Percentiles rank a stretch among this genome's conserved stretches.
These are phyloP conservation scores for Porites australiensis DNA, from an alignment of 64 coral and sea anemone genomes.

Conservation along the genomic window DNA sequence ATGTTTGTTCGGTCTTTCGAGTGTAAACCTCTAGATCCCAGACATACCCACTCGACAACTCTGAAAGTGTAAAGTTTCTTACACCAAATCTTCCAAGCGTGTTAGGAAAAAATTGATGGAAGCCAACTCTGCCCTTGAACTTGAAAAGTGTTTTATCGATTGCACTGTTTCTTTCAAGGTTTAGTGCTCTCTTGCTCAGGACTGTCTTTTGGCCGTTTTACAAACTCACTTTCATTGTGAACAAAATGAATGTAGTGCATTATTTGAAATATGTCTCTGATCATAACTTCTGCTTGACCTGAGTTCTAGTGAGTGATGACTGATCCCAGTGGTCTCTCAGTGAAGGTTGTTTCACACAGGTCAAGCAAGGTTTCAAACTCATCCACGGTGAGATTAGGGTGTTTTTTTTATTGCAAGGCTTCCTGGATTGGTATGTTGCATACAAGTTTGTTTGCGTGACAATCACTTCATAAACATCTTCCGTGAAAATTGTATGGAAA, in stretches of 20 bases:
- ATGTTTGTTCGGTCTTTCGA: conserved; percentile 40
- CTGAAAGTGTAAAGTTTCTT: conserved; percentile 43
- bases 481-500: not conserved
- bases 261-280: not conserved
- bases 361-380: not conserved
- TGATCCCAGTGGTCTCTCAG: conserved; percentile 1
- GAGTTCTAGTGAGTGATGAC: not conserved
- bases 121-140: conserved; percentile 51
- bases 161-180: conserved; percentile 20
- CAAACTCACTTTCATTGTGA: not conserved
- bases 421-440: not conserved
- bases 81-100: conserved; percentile 48
- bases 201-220: not conserved
- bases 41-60: conserved; percentile 47
- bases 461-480: not conserved
- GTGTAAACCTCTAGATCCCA: conserved; percentile 59
- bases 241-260: not conserved
- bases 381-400: not conserved
- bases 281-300: not conserved
- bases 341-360: conserved; percentile 2
- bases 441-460: not conserved
- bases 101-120: conserved; percentile 45
- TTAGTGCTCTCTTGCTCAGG: not conserved
- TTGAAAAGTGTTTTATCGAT: conserved; percentile 67
- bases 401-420: not conserved